Percentiles rank a stretch among this genome's conserved stretches.
Conservation (phyloP, 2,888 invertebrate genomes). For the Eupithecia abbreviata region DNA sequence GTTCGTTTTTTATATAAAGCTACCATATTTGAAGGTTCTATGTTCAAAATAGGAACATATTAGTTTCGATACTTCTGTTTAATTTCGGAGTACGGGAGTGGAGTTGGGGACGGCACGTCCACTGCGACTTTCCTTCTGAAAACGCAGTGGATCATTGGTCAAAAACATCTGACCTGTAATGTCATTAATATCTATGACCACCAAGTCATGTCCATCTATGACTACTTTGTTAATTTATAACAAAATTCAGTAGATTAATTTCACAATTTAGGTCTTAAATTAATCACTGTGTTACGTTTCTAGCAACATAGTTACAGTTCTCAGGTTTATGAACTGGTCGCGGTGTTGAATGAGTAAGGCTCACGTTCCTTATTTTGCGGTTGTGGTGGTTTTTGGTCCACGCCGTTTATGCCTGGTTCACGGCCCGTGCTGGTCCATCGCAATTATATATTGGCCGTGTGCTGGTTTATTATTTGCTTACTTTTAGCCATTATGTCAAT, state of each 20-base stretch:
- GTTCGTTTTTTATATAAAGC: not conserved
- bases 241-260: not conserved
- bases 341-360: slow-evolving; percentile 23
- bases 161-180: slow-evolving; percentile 16
- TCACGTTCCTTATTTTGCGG: slow-evolving; percentile 8
- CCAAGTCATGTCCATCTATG: slow-evolving; percentile 27
- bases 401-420: not conserved
- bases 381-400: slow-evolving; percentile 19
- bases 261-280: not conserved
- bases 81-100: slow-evolving; percentile 30
- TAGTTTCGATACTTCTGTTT: not conserved
- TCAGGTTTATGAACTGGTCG: slow-evolving; percentile 7
- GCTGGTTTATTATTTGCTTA: slow-evolving; percentile 21
- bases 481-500: slow-evolving; percentile 26
- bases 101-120: slow-evolving; percentile 34
- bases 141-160: slow-evolving; percentile 17
- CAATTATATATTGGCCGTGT: not conserved
- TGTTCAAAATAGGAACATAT: not conserved
- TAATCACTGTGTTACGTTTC: not conserved
- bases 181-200: slow-evolving; percentile 10
- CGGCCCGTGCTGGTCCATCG: not conserved
- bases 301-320: not conserved
- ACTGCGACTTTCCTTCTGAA: not conserved
- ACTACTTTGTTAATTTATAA: slow-evolving; percentile 15
- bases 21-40: slow-evolving; percentile 9